Evolutionary conservation across 2,888 invertebrate species (phyloP).

Genomic region (Apodemia duryi): DNA sequence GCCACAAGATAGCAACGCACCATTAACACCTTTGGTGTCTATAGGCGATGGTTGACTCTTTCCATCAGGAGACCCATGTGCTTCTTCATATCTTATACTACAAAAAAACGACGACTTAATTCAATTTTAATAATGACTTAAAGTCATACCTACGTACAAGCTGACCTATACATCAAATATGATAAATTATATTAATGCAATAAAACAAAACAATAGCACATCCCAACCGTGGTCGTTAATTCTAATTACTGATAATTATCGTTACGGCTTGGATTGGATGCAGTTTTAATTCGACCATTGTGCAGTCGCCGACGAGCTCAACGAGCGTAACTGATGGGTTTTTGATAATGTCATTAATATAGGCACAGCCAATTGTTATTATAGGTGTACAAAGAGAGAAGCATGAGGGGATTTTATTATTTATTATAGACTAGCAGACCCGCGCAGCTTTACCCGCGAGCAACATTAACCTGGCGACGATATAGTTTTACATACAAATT

Average conservation of each 20-base stretch:
- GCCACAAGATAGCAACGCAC: too few relatives aligned
- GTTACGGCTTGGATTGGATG: slow-evolving; percentile 50
- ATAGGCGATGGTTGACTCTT: too few relatives aligned
- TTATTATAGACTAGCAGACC: neutral
- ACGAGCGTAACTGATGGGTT: slow-evolving; percentile 64
- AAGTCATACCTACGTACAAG: too few relatives aligned
- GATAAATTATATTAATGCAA: slow-evolving; percentile 2
- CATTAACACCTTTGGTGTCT: too few relatives aligned
- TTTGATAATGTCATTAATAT: slow-evolving; percentile 68
- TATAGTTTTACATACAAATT: too few relatives aligned
- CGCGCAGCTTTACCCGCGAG: too few relatives aligned
- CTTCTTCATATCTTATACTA: too few relatives aligned
- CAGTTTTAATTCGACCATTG: slow-evolving; percentile 70
- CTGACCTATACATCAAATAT: neutral
- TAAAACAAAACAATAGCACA: slow-evolving; percentile 24
- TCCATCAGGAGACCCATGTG: too few relatives aligned
- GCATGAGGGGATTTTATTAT: neutral
- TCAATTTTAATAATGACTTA: too few relatives aligned
- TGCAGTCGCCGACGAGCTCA: slow-evolving; percentile 44
- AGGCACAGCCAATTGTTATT: slow-evolving; percentile 38
- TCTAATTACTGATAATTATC: slow-evolving; percentile 69
- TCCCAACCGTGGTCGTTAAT: slow-evolving; percentile 42
- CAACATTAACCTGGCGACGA: too few relatives aligned
- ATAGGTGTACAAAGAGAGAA: neutral
- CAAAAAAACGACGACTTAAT: too few relatives aligned